phyloP scores from a whole-genome alignment of 2,888 invertebrate genomes.

The Lordiphosa fenestrarum region DNA sequence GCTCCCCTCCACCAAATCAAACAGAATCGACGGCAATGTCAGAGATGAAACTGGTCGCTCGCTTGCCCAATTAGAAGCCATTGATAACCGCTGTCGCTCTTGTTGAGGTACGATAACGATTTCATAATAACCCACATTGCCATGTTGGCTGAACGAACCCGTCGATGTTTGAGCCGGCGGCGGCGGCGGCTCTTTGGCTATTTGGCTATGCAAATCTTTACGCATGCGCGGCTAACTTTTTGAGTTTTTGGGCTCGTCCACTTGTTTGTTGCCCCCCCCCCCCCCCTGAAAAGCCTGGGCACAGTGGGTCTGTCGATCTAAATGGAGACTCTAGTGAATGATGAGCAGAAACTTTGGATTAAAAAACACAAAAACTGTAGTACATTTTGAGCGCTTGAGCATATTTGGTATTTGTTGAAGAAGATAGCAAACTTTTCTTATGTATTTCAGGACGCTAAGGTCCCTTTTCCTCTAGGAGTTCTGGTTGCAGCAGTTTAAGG shows the following conservation, averaged over 20 bases:
- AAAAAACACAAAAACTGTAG: too few relatives aligned
- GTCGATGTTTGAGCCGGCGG: constrained; percentile 24
- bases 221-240: constrained; percentile 55
- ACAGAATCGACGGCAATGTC: constrained; percentile 25
- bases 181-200: constrained; percentile 36
- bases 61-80: constrained; percentile 42
- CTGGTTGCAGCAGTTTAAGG: too few relatives aligned
- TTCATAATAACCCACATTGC: constrained; percentile 47
- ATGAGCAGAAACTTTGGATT: too few relatives aligned
- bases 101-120: constrained; percentile 15
- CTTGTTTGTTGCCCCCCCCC: constrained; percentile 2
- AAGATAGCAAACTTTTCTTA: too few relatives aligned
- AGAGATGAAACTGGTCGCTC: constrained; percentile 14
- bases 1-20: constrained; percentile 25
- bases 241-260: constrained; percentile 1
- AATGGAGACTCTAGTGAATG: too few relatives aligned
- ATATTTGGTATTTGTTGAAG: too few relatives aligned
- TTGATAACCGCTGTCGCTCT: constrained; percentile 19
- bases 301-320: not conserved
- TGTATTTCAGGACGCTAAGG: too few relatives aligned
- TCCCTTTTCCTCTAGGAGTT: too few relatives aligned
- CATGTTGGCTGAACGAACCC: constrained; percentile 1
- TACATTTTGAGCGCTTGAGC: too few relatives aligned
- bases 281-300: not conserved
- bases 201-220: constrained; percentile 63